phyloP scores from a whole-genome alignment of 1,140 invertebrate species.

The Drosophila suzukii region DNA sequence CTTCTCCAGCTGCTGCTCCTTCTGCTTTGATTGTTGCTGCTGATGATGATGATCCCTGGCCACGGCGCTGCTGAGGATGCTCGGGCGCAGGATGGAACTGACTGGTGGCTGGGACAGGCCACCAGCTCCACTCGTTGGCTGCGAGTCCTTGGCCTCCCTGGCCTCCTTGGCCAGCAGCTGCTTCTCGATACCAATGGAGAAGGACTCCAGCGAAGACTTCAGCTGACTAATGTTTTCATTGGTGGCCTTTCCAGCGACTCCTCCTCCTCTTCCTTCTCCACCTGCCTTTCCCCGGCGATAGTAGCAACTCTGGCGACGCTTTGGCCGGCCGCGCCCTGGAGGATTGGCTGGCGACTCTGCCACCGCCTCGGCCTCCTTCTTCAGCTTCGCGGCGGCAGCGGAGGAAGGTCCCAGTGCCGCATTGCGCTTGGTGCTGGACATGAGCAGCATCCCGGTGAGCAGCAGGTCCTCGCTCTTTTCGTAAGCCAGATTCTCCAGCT shows the following conservation, averaged over 20 bases:
- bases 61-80: constrained; percentile 56
- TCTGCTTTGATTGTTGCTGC: constrained; percentile 6
- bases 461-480: constrained; percentile 75
- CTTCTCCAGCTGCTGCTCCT: constrained; percentile 19
- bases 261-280: constrained; percentile 1
- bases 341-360: background rate
- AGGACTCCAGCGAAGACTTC: constrained; percentile 77
- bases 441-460: constrained; percentile 79
- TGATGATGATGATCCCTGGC: constrained; percentile 19
- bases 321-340: constrained; percentile 44
- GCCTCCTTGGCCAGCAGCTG: constrained; percentile 68
- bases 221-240: constrained; percentile 69
- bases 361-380: constrained; percentile 9
- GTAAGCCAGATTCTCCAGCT: constrained; percentile 81
- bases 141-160: constrained; percentile 46
- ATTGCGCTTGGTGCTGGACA: constrained; percentile 80
- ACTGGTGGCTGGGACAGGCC: background rate
- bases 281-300: constrained; percentile 54
- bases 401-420: constrained; percentile 30
- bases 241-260: constrained; percentile 17
- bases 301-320: constrained; percentile 69
- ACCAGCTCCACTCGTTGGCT: constrained; percentile 5
- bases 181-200: constrained; percentile 79
- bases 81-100: constrained; percentile 52
- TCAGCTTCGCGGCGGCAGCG: constrained; percentile 34